Conservation (phyloP, 1,140 invertebrate genomes). For the Eciton burchellii region DNA sequence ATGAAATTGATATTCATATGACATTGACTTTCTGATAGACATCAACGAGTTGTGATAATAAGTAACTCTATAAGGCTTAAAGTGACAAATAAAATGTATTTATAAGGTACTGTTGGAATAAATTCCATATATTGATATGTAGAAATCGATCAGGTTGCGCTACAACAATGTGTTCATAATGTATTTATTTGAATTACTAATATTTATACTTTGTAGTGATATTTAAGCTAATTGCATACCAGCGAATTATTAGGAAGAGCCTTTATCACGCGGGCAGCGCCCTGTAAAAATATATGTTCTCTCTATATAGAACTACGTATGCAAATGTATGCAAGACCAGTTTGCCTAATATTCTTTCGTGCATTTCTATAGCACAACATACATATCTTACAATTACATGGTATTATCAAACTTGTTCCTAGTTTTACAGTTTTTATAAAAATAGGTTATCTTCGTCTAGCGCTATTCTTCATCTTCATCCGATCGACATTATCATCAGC, state of each 20-base stretch:
- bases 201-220: slow-evolving; percentile 69
- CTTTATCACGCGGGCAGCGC: slow-evolving; percentile 83
- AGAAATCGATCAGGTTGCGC: slow-evolving; percentile 70
- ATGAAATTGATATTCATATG: neutral
- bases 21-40: slow-evolving; percentile 15
- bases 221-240: slow-evolving; percentile 74
- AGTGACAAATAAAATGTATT: slow-evolving; percentile 12
- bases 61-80: slow-evolving; percentile 12
- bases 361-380: slow-evolving; percentile 20
- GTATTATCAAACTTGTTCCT: slow-evolving; percentile 61
- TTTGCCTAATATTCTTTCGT: slow-evolving; percentile 41
- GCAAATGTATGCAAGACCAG: slow-evolving; percentile 73
- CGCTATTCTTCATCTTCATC: slow-evolving; percentile 35
- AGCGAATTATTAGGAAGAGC: slow-evolving; percentile 83
- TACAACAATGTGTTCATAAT: slow-evolving; percentile 66
- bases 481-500: slow-evolving; percentile 55
- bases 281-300: slow-evolving; percentile 85
- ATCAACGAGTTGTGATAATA: slow-evolving; percentile 23
- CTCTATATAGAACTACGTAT: slow-evolving; percentile 73
- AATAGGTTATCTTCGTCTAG: slow-evolving; percentile 64
- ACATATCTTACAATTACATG: slow-evolving; percentile 57
- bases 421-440: slow-evolving; percentile 67
- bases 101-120: slow-evolving; percentile 12
- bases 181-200: slow-evolving; percentile 62
- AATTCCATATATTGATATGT: slow-evolving; percentile 44